A percentile compares a stretch with the other conserved stretches of the same genome.
Evolutionary conservation across 2,888 invertebrate genomes (phyloP).

Genomic region (Metopia argyrocephala): DNA sequence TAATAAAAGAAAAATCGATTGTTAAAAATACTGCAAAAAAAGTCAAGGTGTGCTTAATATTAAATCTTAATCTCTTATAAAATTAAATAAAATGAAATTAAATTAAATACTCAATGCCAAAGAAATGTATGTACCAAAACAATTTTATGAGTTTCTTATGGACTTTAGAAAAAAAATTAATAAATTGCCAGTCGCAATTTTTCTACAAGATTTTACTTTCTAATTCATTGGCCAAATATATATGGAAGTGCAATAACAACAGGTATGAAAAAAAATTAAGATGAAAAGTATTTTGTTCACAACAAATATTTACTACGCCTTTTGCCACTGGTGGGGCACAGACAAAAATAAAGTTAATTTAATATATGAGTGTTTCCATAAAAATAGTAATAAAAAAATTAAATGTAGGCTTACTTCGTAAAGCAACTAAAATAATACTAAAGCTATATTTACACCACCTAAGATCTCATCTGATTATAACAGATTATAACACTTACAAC

Average conservation of each 20-base stretch:
- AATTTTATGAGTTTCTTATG: neutral
- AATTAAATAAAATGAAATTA: conserved; percentile 21
- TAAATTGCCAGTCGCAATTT: conserved; percentile 22
- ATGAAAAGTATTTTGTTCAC: conserved; percentile 21
- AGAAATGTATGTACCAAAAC: neutral
- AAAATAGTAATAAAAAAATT: no score
- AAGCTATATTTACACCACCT: no score
- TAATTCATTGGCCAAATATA: conserved; percentile 65
- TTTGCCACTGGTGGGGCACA: conserved; percentile 34
- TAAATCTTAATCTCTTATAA: conserved; percentile 8
- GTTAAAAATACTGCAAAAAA: conserved; percentile 12
- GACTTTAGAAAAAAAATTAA: neutral
- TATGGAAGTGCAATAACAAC: conserved; percentile 9
- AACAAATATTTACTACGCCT: conserved; percentile 39
- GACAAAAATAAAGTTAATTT: conserved; percentile 25
- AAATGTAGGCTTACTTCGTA: no score
- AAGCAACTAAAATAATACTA: no score
- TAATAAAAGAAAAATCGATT: neutral
- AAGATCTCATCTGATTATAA: no score
- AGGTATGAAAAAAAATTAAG: conserved; percentile 61
- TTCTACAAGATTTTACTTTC: conserved; percentile 68
- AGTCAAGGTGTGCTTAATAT: conserved; percentile 10
- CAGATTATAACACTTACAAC: no score
- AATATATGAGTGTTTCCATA: conserved; percentile 42
- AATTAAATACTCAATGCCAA: conserved; percentile 1